Percentiles rank a stretch among this genome's conserved stretches.
These are phyloP conservation scores for Meandrusa payeni DNA, from an alignment of 2,888 invertebrate genomes.

Conservation along the genomic window DNA sequence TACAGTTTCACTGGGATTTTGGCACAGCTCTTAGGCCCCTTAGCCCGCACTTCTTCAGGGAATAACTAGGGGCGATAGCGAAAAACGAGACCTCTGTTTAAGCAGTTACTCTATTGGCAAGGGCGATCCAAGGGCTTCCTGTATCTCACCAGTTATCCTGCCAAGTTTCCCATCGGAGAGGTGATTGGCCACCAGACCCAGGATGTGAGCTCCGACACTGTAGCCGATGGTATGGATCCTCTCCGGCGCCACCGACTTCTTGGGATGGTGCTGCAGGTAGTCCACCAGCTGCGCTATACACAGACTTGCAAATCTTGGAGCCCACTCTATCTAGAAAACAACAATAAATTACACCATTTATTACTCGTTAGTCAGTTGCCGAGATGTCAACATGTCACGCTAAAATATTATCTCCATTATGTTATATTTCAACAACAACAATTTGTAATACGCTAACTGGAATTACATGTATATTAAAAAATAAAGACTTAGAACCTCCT, in stretches of 20 bases:
- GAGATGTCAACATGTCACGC: too few relatives aligned
- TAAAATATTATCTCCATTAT: background rate
- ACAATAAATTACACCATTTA: conserved; percentile 3
- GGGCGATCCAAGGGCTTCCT: too few relatives aligned
- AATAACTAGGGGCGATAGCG: too few relatives aligned
- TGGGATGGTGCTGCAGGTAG: conserved; percentile 88
- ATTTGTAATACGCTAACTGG: too few relatives aligned
- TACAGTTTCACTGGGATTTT: too few relatives aligned
- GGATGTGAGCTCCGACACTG: conserved; percentile 93
- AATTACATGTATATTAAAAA: too few relatives aligned
- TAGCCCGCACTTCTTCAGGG: too few relatives aligned
- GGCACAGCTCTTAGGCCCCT: too few relatives aligned
- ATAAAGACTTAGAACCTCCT: too few relatives aligned
- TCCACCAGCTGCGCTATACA: conserved; percentile 91
- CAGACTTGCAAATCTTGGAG: conserved; percentile 83
- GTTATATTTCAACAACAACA: too few relatives aligned
- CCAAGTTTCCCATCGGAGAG: conserved; percentile 88
- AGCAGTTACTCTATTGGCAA: too few relatives aligned
- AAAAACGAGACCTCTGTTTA: too few relatives aligned
- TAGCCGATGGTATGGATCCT: conserved; percentile 91
- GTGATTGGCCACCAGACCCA: conserved; percentile 90
- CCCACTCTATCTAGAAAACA: conserved; percentile 78
- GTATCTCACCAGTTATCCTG: conserved; percentile 89
- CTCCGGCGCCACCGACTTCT: conserved; percentile 86
- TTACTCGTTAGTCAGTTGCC: background rate